Conservation (phyloP, 1,140 invertebrate species). For the Mesaphorura yosii region DNA sequence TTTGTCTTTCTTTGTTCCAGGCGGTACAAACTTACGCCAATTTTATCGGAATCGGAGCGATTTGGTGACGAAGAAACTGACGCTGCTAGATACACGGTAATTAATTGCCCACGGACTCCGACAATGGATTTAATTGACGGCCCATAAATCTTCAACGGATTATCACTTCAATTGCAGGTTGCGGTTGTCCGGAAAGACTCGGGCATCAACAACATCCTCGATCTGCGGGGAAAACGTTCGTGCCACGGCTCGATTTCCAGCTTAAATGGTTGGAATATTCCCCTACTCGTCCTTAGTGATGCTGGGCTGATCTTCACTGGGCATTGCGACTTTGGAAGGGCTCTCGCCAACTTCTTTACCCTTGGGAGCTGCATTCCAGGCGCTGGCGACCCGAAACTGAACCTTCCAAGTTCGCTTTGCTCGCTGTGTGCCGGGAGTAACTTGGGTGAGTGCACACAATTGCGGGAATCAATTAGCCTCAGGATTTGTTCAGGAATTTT, state of each 20-base stretch:
- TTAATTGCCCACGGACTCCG: too few relatives aligned
- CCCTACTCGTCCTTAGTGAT: conserved; percentile 25
- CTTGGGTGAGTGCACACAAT: conserved; percentile 16
- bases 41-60: conserved; percentile 28
- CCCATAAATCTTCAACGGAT: background rate
- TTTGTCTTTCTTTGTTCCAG: conserved; percentile 12
- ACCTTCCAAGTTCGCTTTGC: conserved; percentile 26
- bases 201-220: conserved; percentile 26
- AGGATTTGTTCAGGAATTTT: background rate
- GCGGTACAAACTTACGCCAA: conserved; percentile 22
- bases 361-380: conserved; percentile 28
- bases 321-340: conserved; percentile 26
- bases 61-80: conserved; percentile 32
- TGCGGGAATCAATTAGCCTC: background rate
- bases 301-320: conserved; percentile 20
- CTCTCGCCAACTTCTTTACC: conserved; percentile 24
- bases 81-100: conserved; percentile 26
- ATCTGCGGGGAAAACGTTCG: conserved; percentile 27
- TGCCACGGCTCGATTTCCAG: conserved; percentile 27
- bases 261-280: conserved; percentile 30
- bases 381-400: conserved; percentile 15
- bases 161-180: too few relatives aligned
- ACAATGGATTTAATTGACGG: conserved; percentile 4
- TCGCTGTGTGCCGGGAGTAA: conserved; percentile 28
- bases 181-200: conserved; percentile 23